A percentile compares a stretch with the other conserved stretches of the same genome.
phyloP scores from a whole-genome alignment of 1,140 invertebrate species.

The Pseudachorutes palmiensis region DNA sequence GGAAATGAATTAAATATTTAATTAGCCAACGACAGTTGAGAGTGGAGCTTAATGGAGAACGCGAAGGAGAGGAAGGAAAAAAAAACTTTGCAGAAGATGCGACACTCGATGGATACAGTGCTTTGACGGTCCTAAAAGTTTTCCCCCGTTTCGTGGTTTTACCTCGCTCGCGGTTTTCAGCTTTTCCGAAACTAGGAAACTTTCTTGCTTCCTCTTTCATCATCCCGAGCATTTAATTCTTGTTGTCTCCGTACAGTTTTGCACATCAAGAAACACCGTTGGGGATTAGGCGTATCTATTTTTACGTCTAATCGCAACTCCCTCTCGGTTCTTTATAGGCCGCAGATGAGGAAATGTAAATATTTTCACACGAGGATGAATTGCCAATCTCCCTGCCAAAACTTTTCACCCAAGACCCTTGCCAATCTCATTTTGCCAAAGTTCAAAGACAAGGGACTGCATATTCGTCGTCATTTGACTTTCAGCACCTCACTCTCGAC shows the following conservation, averaged over 20 bases:
- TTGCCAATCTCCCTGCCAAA: too few relatives aligned
- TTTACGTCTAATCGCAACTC: neutral
- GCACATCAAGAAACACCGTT: neutral
- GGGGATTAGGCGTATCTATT: neutral
- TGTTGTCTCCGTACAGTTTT: neutral
- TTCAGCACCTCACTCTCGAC: neutral
- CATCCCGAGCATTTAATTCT: neutral
- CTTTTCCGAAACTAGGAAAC: neutral
- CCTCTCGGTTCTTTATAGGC: neutral
- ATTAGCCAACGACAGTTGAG: neutral
- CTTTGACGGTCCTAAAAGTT: too few relatives aligned
- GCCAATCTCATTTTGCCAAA: too few relatives aligned
- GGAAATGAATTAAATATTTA: conserved; percentile 7
- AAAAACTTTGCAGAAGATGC: too few relatives aligned
- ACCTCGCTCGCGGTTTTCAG: neutral
- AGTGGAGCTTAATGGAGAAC: neutral
- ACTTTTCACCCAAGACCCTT: too few relatives aligned
- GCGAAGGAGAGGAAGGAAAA: neutral
- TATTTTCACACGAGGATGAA: neutral
- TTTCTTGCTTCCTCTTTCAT: neutral
- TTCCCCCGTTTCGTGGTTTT: neutral
- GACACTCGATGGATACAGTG: too few relatives aligned
- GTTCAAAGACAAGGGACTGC: neutral
- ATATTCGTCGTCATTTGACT: neutral
- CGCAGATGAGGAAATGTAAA: neutral